Conservation (phyloP, 2,888 invertebrate genomes). For the Alitta virens region DNA sequence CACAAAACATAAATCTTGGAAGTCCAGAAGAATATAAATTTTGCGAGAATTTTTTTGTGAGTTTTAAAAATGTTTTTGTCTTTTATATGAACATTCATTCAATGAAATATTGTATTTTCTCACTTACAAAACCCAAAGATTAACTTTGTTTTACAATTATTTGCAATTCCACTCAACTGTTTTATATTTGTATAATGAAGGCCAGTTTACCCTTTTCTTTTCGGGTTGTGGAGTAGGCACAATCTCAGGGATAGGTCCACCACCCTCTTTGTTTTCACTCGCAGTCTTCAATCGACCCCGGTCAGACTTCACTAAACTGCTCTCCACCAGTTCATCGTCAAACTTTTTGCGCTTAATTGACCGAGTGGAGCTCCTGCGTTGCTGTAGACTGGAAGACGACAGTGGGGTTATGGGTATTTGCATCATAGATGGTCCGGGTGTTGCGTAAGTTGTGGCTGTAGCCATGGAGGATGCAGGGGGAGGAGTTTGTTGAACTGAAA, state of each 20-base stretch:
- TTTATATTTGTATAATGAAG: too few species aligned
- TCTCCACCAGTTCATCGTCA: conserved; percentile 95
- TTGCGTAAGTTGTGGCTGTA: not conserved
- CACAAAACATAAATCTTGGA: too few species aligned
- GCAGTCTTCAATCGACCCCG: conserved; percentile 24
- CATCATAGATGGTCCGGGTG: not conserved
- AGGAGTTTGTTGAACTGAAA: too few species aligned
- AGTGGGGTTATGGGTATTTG: not conserved
- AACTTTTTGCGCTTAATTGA: conserved; percentile 94
- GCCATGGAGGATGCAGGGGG: too few species aligned
- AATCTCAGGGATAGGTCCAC: not conserved
- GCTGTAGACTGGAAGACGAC: not conserved
- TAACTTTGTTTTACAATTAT: too few species aligned
- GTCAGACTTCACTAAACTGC: conserved; percentile 67
- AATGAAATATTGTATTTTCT: too few species aligned
- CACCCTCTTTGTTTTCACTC: not conserved
- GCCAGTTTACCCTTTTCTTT: conserved; percentile 9
- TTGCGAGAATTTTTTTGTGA: too few species aligned
- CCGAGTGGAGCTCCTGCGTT: conserved; percentile 73
- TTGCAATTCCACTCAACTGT: too few species aligned
- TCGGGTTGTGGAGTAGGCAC: conserved; percentile 10
- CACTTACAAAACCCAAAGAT: too few species aligned
- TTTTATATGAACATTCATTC: too few species aligned
- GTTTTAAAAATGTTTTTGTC: too few species aligned
- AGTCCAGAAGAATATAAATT: too few species aligned